Base-by-base conservation (phyloP, 2,797 vertebrate species). In the Hemibagrus guttatus region DNA sequence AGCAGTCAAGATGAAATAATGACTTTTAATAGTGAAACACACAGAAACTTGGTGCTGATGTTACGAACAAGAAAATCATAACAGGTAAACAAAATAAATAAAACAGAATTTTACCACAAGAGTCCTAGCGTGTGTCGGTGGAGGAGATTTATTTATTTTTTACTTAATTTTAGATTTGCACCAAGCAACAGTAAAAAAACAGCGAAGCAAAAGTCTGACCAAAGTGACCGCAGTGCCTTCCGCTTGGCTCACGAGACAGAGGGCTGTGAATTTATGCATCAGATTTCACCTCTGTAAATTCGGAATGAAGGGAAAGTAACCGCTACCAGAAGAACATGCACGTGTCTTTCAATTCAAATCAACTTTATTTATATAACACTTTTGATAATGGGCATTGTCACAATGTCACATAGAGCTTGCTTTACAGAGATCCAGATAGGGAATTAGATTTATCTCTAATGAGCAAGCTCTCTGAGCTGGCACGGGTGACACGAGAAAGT, bases 1-100 rank as follows among this genome's bases (percentile, higher is more conserved):
- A 59, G 46, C 52, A 69, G 56, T 81, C 56, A 81, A 63, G n/a
- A 63, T 76, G 39, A 84, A 84, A 75, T 64, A 81, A 66, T 81
- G 42, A 66, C 19, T 39, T 59, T 79, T 35, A 58, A 23, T 6
- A 58, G 31, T 23, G 26, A 21, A 80, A 80, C 26, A 16, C 74
- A 52, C 52, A 39, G n/a, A 79, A 39, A 79, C 28, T 56, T 35
- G 46, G 49, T 9, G 13, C n/a, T n/a, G 19, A 19, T 28, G 58
- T 5, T 31, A 17, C n/a, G 4, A 80, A 80, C 19, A 14, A 42
- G 14, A 80, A 61, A 19, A 61, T 80, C 6, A 7, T 6, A 42
- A 35, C 56, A 80, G 35, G 56, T 16, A 39, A 13, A 54, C 9
- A 28, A 52, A 76, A 31, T 17, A 17, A 59, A n/a, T 23, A 5